Conservation (phyloP, 2,888 invertebrate genomes). For the Lasioglossum leucozonium region DNA sequence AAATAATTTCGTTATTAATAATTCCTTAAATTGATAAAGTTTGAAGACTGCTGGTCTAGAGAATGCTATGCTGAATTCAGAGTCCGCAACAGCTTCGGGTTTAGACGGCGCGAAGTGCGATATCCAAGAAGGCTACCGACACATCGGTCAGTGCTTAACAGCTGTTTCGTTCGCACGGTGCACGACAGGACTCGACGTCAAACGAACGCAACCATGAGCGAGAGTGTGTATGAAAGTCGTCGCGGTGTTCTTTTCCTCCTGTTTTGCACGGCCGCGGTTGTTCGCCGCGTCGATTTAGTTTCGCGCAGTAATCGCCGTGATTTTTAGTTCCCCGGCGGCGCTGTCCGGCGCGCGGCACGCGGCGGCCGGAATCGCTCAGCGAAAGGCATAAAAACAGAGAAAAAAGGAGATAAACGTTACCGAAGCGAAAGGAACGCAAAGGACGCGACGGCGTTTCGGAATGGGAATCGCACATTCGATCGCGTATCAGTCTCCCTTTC, state of each 20-base stretch:
- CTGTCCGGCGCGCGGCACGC: too few relatives aligned
- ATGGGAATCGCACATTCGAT: conserved; percentile 37
- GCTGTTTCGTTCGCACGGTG: background rate
- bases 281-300: conserved; percentile 42
- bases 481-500: conserved; percentile 44
- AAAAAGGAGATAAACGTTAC: background rate
- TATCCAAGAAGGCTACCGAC: too few relatives aligned
- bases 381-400: conserved; percentile 31
- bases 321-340: conserved; percentile 23
- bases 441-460: conserved; percentile 51
- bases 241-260: background rate
- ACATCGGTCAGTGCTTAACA: too few relatives aligned
- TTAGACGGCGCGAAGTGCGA: too few relatives aligned
- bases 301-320: conserved; percentile 17
- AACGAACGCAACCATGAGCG: conserved; percentile 34
- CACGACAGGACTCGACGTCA: background rate
- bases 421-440: conserved; percentile 49
- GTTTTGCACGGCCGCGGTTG: background rate
- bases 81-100: too few relatives aligned
- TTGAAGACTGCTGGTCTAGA: too few relatives aligned
- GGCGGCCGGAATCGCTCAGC: conserved; percentile 10
- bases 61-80: too few relatives aligned
- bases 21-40: too few relatives aligned
- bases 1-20: too few relatives aligned
- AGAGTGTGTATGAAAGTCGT: conserved; percentile 35